phyloP scores from a whole-genome alignment of 2,113 vertebrate species.

The Baryphthengus martii region DNA sequence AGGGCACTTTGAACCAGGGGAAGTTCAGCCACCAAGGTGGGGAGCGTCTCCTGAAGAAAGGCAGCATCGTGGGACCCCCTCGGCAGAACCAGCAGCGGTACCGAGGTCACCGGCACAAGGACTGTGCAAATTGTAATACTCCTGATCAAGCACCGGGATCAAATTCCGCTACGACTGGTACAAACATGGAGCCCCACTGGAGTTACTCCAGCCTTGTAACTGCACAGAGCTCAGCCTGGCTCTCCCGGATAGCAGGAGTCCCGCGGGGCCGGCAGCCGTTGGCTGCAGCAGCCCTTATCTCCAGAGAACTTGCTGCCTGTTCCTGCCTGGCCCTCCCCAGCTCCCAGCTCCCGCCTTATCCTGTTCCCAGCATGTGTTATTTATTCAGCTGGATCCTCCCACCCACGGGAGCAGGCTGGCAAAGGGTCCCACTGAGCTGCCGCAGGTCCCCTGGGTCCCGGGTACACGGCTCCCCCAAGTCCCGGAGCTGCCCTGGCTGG shows the following conservation, averaged over 20 bases:
- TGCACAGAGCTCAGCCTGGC: background rate
- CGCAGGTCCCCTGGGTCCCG: background rate
- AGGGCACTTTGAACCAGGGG: background rate
- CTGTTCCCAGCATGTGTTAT: slow-evolving; percentile 27
- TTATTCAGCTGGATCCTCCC: slow-evolving; percentile 12
- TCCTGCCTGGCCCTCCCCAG: background rate
- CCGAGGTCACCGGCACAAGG: background rate
- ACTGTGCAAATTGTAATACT: background rate
- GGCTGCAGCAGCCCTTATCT: background rate
- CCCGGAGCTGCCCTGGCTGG: background rate
- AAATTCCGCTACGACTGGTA: background rate
- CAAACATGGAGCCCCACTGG: fast-evolving
- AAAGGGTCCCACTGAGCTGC: background rate
- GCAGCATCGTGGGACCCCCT: background rate
- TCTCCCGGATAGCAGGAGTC: background rate
- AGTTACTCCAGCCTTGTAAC: background rate
- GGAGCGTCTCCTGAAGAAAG: background rate
- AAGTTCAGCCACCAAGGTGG: background rate
- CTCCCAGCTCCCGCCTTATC: slow-evolving; percentile 28
- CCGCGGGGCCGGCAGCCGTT: background rate
- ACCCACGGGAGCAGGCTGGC: background rate
- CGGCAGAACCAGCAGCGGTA: background rate
- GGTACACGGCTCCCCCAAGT: background rate
- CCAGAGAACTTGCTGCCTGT: background rate
- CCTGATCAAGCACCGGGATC: background rate